These are phyloP conservation scores for Glossophaga mutica DNA, from an alignment of 2,797 vertebrate species.

Conservation along the genomic window DNA sequence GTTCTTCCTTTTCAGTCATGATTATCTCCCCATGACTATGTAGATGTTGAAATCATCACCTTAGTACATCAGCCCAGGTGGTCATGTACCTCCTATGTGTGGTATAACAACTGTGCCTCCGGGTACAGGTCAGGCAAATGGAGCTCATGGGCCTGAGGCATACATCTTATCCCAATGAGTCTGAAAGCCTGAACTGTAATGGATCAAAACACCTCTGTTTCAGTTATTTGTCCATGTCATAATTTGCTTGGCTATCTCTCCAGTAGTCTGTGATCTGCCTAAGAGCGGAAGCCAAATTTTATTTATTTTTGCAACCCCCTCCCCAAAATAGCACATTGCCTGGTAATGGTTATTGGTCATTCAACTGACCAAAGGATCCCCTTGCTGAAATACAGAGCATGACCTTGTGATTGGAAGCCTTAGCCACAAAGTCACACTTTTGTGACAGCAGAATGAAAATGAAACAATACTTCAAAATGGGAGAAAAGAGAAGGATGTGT, in stretches of 20 bases:
- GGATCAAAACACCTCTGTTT: not conserved
- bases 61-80: not conserved
- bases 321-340: not conserved
- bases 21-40: not conserved
- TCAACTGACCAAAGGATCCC: not conserved
- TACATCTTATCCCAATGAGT: not conserved
- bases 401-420: not conserved
- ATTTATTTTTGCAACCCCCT: not conserved
- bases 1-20: not conserved
- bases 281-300: not conserved
- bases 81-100: not conserved
- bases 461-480: not conserved
- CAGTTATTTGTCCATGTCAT: not conserved
- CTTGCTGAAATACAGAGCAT: not conserved
- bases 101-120: not conserved
- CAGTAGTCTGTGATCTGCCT: not conserved
- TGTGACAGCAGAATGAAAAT: slow-evolving; percentile 17
- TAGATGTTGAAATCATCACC: not conserved
- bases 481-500: not conserved
- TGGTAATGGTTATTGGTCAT: not conserved
- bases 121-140: not conserved
- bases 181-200: not conserved
- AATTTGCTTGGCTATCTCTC: not conserved
- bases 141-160: not conserved
- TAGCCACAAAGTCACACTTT: not conserved